These are phyloP conservation scores for Amphipoea lucens DNA, from an alignment of 2,888 invertebrate species.

Conservation along the genomic window DNA sequence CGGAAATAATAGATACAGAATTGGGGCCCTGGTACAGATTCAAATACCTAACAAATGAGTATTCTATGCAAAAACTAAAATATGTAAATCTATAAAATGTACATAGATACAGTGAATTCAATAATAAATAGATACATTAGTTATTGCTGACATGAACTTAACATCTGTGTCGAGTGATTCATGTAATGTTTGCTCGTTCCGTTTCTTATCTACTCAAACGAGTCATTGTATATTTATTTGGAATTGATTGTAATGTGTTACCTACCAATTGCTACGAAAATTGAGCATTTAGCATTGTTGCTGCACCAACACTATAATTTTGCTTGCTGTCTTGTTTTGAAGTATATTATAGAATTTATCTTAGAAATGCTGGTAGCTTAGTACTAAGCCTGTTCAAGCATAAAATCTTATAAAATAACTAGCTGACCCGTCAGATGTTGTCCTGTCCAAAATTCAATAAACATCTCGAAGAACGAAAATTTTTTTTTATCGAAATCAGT, in stretches of 20 bases:
- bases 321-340: neutral
- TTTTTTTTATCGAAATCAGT: no score
- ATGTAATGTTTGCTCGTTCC: constrained; percentile 28
- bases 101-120: neutral
- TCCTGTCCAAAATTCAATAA: no score
- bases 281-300: neutral
- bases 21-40: neutral
- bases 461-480: no score
- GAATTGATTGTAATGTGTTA: constrained; percentile 23
- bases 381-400: neutral
- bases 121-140: neutral
- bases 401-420: neutral
- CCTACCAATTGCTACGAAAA: constrained; percentile 9
- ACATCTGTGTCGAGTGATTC: constrained; percentile 55
- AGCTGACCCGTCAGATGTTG: no score
- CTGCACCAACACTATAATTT: neutral
- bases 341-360: neutral
- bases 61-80: neutral
- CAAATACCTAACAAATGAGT: neutral
- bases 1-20: no score
- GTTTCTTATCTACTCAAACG: constrained; percentile 41
- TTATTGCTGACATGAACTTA: constrained; percentile 26
- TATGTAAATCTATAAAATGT: neutral
- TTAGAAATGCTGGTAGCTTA: neutral
- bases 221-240: constrained; percentile 28